A percentile compares a stretch with the other conserved stretches of the same genome.
phyloP scores from a whole-genome alignment of 1,140 invertebrate species.

The Hylaeus anthracinus region DNA sequence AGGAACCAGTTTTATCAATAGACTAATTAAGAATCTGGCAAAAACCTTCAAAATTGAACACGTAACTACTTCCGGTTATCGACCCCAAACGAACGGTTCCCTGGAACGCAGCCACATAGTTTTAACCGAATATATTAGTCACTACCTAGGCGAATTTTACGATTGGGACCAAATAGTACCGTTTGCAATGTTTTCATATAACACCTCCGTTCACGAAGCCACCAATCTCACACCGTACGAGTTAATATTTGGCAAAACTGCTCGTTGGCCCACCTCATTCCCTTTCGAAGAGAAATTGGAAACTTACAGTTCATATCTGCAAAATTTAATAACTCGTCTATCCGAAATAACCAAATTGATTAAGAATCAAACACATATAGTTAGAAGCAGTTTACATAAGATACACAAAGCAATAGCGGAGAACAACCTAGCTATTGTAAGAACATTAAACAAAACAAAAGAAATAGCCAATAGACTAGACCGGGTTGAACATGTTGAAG shows the following conservation, averaged over 20 bases:
- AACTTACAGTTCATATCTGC: neutral
- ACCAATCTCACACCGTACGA: neutral
- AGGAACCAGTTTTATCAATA: neutral
- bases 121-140: neutral
- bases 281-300: neutral
- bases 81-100: neutral
- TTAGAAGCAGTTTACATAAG: neutral
- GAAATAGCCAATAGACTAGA: too few relatives aligned
- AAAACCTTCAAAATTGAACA: neutral
- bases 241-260: neutral
- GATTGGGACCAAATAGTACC: slow-evolving; percentile 3
- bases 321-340: too few relatives aligned
- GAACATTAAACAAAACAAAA: too few relatives aligned
- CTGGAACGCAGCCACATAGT: neutral
- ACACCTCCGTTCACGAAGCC: neutral
- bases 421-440: too few relatives aligned
- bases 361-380: neutral
- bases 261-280: neutral
- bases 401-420: too few relatives aligned
- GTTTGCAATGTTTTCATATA: neutral
- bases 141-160: neutral
- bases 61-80: neutral
- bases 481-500: too few relatives aligned
- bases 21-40: neutral
- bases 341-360: neutral